Evolutionary conservation across 2,797 vertebrate species (phyloP), one percentile per base, ranked within the genome.

Genomic region (Pantherophis vulpinus): DNA sequence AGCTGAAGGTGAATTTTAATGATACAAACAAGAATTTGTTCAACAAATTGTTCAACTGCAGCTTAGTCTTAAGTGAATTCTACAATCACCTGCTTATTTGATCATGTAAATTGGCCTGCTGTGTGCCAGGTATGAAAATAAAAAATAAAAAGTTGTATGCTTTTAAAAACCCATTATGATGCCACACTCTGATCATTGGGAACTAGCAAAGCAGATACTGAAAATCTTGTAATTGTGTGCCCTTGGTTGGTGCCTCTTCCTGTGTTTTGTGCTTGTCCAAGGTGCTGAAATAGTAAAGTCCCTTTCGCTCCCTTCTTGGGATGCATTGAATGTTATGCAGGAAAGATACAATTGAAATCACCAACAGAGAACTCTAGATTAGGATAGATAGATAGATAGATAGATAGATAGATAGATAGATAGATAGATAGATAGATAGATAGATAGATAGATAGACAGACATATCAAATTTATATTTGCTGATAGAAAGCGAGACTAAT

Each of bases 231-330:
- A 18, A 42, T 23, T 56, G 12, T 2, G 5, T 60, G 6, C 54
- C 9, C 23, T 20, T 60, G 27, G 32, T 74, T 59, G 20, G 18
- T 25, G 74, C 54, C 42, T 18, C 74, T 91, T n/a, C 47, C 83
- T 8, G 20, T 56, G 55, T 54, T 37, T 88, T 83, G 92, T 90
- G 95, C 93, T 95, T 97, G 95, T 96, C 95, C 94, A 96, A 87
- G 96, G 95, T 97, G 93, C 97, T 97, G 96, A 97, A 95, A 91
- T 42, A 55, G 55, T 25, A 55, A 23, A 14, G 3, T 25, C 4
- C 2, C 14, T 25, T 54, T 91, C 4, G 13, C 51, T 90, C 5
- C 29, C 27, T 63, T 20, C 23, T 93, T 89, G 63, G 29, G 18
- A 29, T 47, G 29, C 18, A 58, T 2, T 12, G 42, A 32, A 47